Evolutionary conservation across 53 echinoderm and acorn worm species (phyloP).

Genomic region (Holothuria leucospilota): DNA sequence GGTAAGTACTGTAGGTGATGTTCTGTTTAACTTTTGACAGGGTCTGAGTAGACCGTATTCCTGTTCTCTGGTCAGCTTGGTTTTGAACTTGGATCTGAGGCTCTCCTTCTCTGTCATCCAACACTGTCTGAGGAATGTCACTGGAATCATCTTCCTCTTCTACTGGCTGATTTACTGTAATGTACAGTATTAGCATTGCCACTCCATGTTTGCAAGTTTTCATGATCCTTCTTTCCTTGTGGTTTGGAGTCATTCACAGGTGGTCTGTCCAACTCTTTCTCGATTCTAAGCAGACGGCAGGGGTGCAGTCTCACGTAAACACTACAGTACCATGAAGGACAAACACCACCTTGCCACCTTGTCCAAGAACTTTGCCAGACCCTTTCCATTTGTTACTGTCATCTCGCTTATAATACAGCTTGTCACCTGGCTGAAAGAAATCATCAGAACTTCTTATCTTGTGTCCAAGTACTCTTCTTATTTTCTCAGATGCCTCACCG

Average conservation of each 20-base stretch:
- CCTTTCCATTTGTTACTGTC: not conserved
- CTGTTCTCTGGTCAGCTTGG: too few relatives aligned
- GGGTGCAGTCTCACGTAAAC: not conserved
- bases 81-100: too few relatives aligned
- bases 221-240: not conserved
- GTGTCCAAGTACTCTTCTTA: not conserved
- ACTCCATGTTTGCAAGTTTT: too few relatives aligned
- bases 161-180: too few relatives aligned
- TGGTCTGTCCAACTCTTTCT: not conserved
- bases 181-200: too few relatives aligned
- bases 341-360: constrained; percentile 8
- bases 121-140: too few relatives aligned
- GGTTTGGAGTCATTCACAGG: not conserved
- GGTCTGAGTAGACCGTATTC: too few relatives aligned
- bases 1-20: too few relatives aligned
- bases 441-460: not conserved
- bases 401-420: not conserved
- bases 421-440: not conserved
- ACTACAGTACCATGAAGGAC: not conserved
- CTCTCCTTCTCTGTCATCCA: too few relatives aligned
- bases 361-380: not conserved
- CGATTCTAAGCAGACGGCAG: not conserved
- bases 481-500: not conserved
- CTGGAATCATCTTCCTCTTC: too few relatives aligned
- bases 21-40: too few relatives aligned